Base-by-base conservation (phyloP, 2,113 vertebrate species). In the Chloebia gouldiae region DNA sequence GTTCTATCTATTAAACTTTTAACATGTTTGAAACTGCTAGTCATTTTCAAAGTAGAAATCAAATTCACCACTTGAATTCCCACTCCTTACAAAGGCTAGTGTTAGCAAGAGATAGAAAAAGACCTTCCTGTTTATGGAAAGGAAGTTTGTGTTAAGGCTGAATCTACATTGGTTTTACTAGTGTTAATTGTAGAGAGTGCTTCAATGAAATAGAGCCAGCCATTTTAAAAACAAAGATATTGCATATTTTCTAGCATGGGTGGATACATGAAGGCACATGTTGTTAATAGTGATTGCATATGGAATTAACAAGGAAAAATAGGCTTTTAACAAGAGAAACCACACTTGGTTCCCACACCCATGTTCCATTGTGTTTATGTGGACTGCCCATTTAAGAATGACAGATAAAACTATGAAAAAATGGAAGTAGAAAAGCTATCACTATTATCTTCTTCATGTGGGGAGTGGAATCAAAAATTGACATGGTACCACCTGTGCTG, bases 361-460 rank as follows among this genome's bases (percentile, higher is more conserved):
- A 50, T 1, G 1, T 33, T 27, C 78, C 51, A 44, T 23, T 80
- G 10, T 80, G 61, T 93, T 92, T 86, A 75, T 88, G 68, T 79
- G 75, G 53, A 82, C 57, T 89, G 33, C 31, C 75, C 57, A 88
- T 88, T 61, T 80, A 85, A 95, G 92, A 97, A 95, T 90, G 71
- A 93, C 42, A 95, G 91, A 85, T 92, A 82, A 95, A 97, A 94
- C 87, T 83, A 90, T 50, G 33, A 87, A 92, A 70, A 95, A 71
- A 20, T 23, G 4, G 28, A 94, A 63, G 22, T 7, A 85, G 42
- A 65, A 92, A 56, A 56, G 23, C 11, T 69, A 69, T 87, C 93
- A 85, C 49, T 78, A 44, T 64, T 25, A 83, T 57, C 45, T 19
- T 73, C 15, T 57, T 89, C 21, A 27, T 79, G n/a, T 84, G 68